phyloP scores from a whole-genome alignment of 2,113 vertebrate genomes.

The Scomber japonicus region DNA sequence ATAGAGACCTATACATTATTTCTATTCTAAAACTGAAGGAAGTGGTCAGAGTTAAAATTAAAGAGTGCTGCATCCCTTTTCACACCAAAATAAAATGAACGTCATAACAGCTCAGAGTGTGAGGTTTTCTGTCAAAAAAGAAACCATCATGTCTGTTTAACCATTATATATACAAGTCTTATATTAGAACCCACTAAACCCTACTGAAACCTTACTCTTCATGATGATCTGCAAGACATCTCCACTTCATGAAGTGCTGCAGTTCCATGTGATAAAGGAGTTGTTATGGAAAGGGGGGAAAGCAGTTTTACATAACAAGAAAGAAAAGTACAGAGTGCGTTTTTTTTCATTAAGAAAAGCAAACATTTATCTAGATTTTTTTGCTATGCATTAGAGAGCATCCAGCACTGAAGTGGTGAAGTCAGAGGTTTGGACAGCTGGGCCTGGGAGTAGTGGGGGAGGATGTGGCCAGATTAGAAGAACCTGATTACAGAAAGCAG shows the following conservation, averaged over 20 bases:
- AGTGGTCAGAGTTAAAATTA: constrained; percentile 42
- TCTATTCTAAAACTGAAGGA: constrained; percentile 25
- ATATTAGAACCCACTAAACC: no score
- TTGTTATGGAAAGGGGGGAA: not conserved
- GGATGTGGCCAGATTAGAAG: constrained; percentile 64
- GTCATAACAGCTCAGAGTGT: not conserved
- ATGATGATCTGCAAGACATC: not conserved
- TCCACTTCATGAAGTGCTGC: not conserved
- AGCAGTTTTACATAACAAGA: constrained; percentile 32
- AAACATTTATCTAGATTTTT: constrained; percentile 46
- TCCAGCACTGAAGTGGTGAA: constrained; percentile 38
- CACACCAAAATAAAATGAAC: not conserved
- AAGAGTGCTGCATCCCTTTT: not conserved
- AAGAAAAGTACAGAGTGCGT: not conserved
- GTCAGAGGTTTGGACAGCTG: constrained; percentile 79
- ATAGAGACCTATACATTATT: not conserved
- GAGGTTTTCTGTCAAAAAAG: constrained; percentile 34
- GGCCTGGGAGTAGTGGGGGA: constrained; percentile 10
- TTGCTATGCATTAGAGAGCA: not conserved
- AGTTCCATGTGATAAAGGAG: no score
- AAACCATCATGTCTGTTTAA: not conserved
- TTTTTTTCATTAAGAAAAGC: constrained; percentile 40
- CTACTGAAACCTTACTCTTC: not conserved
- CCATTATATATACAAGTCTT: not conserved
- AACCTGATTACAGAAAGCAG: constrained; percentile 60